Conservation (phyloP, 2,113 vertebrate species). For the Pelecanus crispus region DNA sequence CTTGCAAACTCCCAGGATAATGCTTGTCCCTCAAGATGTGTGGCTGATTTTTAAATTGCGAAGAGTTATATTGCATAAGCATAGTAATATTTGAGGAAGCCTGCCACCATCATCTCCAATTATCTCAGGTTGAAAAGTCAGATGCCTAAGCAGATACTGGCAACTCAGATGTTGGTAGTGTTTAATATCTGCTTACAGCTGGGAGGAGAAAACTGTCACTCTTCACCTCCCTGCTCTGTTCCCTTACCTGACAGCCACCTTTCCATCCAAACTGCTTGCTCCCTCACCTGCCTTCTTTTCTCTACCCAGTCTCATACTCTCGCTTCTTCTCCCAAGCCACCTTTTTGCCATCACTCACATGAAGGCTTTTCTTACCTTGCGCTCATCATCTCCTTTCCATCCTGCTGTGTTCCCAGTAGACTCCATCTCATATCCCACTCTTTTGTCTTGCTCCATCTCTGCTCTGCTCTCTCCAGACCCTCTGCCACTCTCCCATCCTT, state of each 20-base stretch:
- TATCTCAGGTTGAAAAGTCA: not conserved
- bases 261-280: not conserved
- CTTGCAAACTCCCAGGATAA: not conserved
- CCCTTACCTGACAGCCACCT: not conserved
- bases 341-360: not conserved
- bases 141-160: not conserved
- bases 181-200: not conserved
- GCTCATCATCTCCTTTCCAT: not conserved
- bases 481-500: not conserved
- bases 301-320: not conserved
- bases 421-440: not conserved
- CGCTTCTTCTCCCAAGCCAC: not conserved
- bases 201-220: not conserved
- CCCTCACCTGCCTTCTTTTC: not conserved
- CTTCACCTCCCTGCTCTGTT: not conserved
- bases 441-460: not conserved
- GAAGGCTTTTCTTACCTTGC: not conserved
- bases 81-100: not conserved
- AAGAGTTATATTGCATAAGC: not conserved
- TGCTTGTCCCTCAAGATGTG: not conserved
- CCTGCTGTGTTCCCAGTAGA: not conserved
- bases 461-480: not conserved
- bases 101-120: not conserved
- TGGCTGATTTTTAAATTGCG: not conserved
- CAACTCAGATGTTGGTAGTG: not conserved